These are phyloP conservation scores for Pteruthius melanotis DNA, from an alignment of 2,113 vertebrate species.

Conservation along the genomic window DNA sequence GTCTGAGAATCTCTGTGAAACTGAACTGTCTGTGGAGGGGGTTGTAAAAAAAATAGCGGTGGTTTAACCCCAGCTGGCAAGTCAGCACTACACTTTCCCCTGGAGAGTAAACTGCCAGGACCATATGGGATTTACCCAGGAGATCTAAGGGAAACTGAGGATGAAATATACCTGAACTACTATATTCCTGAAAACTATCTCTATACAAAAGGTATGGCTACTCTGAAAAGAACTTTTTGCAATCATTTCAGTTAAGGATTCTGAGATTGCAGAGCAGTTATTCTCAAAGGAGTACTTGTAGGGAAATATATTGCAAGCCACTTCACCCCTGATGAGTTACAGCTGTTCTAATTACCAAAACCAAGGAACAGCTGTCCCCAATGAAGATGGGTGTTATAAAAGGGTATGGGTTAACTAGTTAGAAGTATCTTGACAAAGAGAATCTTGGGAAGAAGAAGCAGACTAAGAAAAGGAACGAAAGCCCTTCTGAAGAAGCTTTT, in stretches of 20 bases:
- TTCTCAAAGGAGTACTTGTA: background rate
- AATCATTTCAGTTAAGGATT: background rate
- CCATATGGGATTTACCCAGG: constrained; percentile 22
- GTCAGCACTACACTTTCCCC: background rate
- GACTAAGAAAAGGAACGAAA: no score
- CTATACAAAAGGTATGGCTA: fast-evolving
- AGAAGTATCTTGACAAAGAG: no score
- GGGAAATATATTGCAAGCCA: no score
- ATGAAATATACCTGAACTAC: background rate
- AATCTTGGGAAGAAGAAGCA: no score
- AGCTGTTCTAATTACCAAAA: no score
- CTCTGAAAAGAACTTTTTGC: background rate
- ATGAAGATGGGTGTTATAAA: no score
- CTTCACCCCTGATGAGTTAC: no score
- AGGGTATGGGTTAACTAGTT: no score
- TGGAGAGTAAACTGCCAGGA: background rate
- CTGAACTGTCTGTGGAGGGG: background rate
- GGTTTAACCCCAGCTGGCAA: background rate
- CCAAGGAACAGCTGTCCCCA: no score
- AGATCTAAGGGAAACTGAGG: background rate
- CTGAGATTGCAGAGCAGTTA: background rate
- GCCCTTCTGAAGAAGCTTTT: no score
- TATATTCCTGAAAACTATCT: background rate
- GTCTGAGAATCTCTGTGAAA: background rate
- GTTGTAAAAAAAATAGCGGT: constrained; percentile 28